Evolutionary conservation across 2,113 vertebrate species (phyloP).

Genomic region (Glareola pratincola): DNA sequence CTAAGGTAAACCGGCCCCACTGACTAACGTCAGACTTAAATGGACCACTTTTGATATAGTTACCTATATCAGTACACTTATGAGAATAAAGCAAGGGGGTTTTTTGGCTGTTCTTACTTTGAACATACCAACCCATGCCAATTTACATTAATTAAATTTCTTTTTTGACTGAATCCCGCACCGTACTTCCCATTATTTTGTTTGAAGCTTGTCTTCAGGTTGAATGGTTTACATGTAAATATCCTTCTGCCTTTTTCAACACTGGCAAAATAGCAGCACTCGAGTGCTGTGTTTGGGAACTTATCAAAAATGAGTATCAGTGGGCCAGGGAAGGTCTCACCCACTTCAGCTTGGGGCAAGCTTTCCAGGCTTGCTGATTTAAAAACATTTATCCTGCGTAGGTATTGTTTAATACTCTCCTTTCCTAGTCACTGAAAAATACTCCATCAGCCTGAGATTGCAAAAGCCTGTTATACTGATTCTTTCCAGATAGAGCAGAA

Average conservation of each 20-base stretch:
- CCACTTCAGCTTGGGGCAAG: not conserved
- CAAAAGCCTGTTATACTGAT: not conserved
- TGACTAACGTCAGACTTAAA: not conserved
- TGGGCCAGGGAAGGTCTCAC: not conserved
- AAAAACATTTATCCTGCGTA: not conserved
- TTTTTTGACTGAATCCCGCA: not conserved
- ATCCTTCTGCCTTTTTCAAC: not conserved
- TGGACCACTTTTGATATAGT: not conserved
- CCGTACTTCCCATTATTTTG: not conserved
- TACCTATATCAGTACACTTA: not conserved
- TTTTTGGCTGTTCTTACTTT: not conserved
- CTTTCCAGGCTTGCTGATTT: not conserved
- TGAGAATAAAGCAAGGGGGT: fast-evolving
- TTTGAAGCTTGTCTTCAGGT: not conserved
- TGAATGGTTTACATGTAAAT: not conserved
- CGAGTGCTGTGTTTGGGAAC: not conserved
- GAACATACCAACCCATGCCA: not conserved
- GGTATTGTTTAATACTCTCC: not conserved
- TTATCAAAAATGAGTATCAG: not conserved
- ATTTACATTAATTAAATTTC: not conserved
- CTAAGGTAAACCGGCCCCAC: not conserved
- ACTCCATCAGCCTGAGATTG: fast-evolving
- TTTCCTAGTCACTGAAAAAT: not conserved
- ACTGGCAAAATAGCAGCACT: not conserved
- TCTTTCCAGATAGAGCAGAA: not conserved